Conservation (phyloP, 2,888 invertebrate species). For the Galerucella calmariensis region DNA sequence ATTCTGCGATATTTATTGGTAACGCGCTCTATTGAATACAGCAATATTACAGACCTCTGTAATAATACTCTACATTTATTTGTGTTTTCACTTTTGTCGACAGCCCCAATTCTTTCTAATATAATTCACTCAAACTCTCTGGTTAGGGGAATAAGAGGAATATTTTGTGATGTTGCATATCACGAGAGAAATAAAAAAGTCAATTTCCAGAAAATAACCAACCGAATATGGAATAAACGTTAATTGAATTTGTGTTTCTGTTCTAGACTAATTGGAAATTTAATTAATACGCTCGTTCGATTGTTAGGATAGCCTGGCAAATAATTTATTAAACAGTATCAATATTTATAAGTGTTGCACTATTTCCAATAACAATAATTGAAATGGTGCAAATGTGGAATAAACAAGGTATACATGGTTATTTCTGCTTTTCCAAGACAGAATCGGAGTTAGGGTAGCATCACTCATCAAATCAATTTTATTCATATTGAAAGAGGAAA, state of each 20-base stretch:
- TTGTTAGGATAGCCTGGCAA: not conserved
- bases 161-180: not conserved
- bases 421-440: conserved; percentile 21
- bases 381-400: conserved; percentile 24
- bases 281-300: conserved; percentile 9
- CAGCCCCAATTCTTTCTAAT: no score
- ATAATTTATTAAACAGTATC: conserved; percentile 29
- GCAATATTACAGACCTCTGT: no score
- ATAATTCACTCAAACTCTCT: no score
- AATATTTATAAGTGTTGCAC: conserved; percentile 27
- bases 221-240: no score
- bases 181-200: not conserved
- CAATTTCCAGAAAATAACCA: no score
- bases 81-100: no score
- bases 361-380: conserved; percentile 27
- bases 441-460: not conserved
- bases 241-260: conserved; percentile 5
- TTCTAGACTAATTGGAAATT: conserved; percentile 6
- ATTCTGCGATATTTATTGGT: no score
- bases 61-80: no score
- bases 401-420: conserved; percentile 24
- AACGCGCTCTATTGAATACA: no score
- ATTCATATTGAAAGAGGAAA: no score
- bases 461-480: no score
- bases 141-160: no score